Percentiles rank a stretch among this genome's conserved stretches.
These are phyloP conservation scores for Dicycla oo DNA, from an alignment of 2,888 invertebrate genomes.

Conservation along the genomic window DNA sequence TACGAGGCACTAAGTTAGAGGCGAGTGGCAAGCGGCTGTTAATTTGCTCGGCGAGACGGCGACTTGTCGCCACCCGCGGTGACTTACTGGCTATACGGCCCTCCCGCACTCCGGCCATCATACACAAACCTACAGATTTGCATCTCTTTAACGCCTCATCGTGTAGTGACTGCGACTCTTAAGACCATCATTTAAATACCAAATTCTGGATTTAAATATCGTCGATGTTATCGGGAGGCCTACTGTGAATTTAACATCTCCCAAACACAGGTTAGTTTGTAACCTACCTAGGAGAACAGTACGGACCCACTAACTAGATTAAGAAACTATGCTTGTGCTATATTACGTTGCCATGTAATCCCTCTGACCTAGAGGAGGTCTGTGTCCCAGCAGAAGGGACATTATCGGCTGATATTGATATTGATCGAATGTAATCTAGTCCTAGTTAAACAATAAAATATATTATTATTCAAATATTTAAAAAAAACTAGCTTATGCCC, in stretches of 20 bases:
- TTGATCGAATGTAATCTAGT: too few relatives aligned
- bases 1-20: slow-evolving; percentile 89
- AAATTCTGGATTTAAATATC: slow-evolving; percentile 20
- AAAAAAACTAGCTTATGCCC: too few relatives aligned
- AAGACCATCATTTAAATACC: slow-evolving; percentile 31
- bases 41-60: slow-evolving; percentile 85
- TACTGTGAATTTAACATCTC: background rate
- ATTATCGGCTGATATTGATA: too few relatives aligned
- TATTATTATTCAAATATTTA: too few relatives aligned
- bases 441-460: too few relatives aligned
- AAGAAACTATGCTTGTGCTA: too few relatives aligned
- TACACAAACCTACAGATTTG: slow-evolving; percentile 73
- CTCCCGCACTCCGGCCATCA: slow-evolving; percentile 57
- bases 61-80: slow-evolving; percentile 88
- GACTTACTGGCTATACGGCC: slow-evolving; percentile 83
- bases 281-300: too few relatives aligned
- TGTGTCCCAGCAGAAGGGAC: too few relatives aligned
- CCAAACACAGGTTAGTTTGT: too few relatives aligned
- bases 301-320: too few relatives aligned
- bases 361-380: too few relatives aligned
- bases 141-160: slow-evolving; percentile 72
- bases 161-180: slow-evolving; percentile 9
- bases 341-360: too few relatives aligned
- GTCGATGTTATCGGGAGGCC: slow-evolving; percentile 1
- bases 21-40: slow-evolving; percentile 87